These are phyloP conservation scores for Acanthurus lineatus DNA, from an alignment of 2,797 vertebrate species.

Conservation along the genomic window DNA sequence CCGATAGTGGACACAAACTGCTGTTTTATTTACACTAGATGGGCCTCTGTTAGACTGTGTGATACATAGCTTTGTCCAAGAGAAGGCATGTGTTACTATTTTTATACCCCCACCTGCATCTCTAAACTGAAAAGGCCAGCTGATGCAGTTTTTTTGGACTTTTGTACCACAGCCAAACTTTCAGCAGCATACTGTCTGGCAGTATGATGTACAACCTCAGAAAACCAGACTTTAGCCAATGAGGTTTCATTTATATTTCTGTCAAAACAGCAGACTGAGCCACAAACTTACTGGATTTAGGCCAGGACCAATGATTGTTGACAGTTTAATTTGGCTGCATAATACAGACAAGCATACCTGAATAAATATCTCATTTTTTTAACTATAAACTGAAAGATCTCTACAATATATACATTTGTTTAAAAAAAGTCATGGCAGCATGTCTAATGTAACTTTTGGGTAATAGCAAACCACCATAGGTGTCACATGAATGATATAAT, in stretches of 20 bases:
- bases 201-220: conserved; percentile 11
- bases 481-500: background rate
- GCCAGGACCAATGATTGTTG: background rate
- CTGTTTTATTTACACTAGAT: background rate
- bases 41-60: background rate
- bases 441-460: background rate
- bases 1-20: too few species aligned
- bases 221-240: conserved; percentile 1
- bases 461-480: background rate
- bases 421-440: too few species aligned
- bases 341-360: background rate
- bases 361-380: too few species aligned
- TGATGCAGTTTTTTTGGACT: conserved; percentile 17
- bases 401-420: too few species aligned
- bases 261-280: background rate
- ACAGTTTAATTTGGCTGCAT: conserved; percentile 1
- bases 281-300: background rate
- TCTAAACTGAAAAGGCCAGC: conserved; percentile 10
- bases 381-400: too few species aligned
- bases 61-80: background rate
- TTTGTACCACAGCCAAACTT: conserved; percentile 13
- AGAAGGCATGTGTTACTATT: background rate
- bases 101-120: background rate
- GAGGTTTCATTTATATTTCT: background rate
- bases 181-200: conserved; percentile 24